These are phyloP conservation scores for Pholis gunnellus DNA, from an alignment of 2,113 vertebrate species.

Conservation along the genomic window DNA sequence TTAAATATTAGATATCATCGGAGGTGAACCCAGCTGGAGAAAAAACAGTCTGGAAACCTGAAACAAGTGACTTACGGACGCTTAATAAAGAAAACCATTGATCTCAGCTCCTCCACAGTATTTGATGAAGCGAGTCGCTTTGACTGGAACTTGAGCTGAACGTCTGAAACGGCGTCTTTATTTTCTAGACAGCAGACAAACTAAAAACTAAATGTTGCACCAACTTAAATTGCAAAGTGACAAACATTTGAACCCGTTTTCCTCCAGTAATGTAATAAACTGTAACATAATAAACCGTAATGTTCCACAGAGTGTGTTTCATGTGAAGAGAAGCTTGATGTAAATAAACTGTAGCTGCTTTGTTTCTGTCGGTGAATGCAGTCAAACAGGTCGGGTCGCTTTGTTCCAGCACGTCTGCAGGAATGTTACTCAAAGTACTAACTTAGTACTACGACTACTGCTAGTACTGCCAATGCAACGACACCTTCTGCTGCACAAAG, in stretches of 20 bases:
- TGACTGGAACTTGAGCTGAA: neutral
- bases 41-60: neutral
- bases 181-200: no score
- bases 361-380: constrained; percentile 50
- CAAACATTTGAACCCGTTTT: no score
- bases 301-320: neutral
- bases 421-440: constrained; percentile 22
- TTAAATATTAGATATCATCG: neutral
- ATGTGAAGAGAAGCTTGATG: neutral
- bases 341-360: neutral
- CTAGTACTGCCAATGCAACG: neutral
- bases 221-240: no score
- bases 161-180: no score
- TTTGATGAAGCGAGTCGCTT: neutral
- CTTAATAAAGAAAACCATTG: neutral
- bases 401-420: constrained; percentile 47
- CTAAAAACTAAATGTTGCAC: no score
- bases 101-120: neutral
- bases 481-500: neutral
- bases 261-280: no score
- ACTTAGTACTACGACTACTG: neutral
- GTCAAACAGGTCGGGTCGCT: constrained; percentile 56
- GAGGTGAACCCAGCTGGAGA: neutral
- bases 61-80: neutral
- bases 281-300: no score